phyloP scores from a whole-genome alignment of 2,113 vertebrate genomes.

The Sinocyclocheilus anshuiensis region DNA sequence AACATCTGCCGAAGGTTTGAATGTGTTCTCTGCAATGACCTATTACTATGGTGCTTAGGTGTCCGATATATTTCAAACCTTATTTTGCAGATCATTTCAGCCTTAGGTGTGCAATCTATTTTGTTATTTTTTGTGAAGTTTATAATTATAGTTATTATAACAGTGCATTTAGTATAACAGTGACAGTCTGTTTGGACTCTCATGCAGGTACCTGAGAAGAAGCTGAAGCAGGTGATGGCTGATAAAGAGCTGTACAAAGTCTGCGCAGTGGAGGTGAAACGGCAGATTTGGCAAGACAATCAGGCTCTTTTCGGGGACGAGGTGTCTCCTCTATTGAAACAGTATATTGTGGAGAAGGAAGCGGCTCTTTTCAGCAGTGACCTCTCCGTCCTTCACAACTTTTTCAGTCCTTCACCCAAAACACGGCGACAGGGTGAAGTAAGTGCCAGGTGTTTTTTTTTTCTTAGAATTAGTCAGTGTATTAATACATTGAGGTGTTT shows the following conservation, averaged over 20 bases:
- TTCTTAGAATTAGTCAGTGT: too few species aligned
- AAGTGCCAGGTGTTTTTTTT: conserved; percentile 33
- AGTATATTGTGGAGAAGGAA: conserved; percentile 97
- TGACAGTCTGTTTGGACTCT: neutral
- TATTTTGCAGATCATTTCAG: neutral
- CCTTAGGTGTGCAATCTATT: neutral
- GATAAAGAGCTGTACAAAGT: conserved; percentile 97
- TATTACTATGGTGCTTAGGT: neutral
- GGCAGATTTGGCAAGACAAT: conserved; percentile 99
- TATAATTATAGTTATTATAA: neutral
- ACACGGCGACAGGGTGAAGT: conserved; percentile 93
- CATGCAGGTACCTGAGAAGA: conserved; percentile 92
- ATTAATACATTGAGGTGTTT: too few species aligned
- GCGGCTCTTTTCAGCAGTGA: conserved; percentile 88
- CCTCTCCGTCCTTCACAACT: conserved; percentile 94
- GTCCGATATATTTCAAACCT: neutral
- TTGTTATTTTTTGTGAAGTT: neutral
- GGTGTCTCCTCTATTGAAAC: conserved; percentile 92
- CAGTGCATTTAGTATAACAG: neutral
- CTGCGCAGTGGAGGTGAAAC: conserved; percentile 94
- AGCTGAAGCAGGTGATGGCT: conserved; percentile 95
- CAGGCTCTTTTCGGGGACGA: conserved; percentile 97
- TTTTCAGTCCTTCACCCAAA: conserved; percentile 94
- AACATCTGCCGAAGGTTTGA: conserved; percentile 91
- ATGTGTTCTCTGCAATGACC: neutral